Percentiles rank a stretch among this genome's conserved stretches.
Conservation (phyloP, 2,888 invertebrate species). For the Arrhopalites spinosus region DNA sequence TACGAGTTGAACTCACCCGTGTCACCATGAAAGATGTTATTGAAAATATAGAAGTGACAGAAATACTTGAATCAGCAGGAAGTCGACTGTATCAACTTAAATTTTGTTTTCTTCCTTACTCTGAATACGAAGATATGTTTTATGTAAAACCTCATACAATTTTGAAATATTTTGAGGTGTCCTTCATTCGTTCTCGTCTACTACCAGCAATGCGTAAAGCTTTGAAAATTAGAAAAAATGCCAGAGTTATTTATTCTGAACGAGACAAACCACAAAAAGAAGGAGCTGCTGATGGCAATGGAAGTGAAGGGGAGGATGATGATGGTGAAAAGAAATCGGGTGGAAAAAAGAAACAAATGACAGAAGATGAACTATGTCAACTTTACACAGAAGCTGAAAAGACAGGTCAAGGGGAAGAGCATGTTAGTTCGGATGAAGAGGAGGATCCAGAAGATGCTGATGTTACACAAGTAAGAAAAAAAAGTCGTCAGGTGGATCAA, state of each 20-base stretch:
- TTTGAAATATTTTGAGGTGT: conserved; percentile 74
- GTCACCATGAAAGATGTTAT: conserved; percentile 81
- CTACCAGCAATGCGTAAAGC: conserved; percentile 68
- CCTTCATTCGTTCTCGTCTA: conserved; percentile 69
- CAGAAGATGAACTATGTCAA: conserved; percentile 33
- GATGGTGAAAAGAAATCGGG: conserved; percentile 40
- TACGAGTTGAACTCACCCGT: conserved; percentile 74
- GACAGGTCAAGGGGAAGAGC: conserved; percentile 58
- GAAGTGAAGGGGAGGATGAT: conserved; percentile 52
- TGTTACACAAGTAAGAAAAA: conserved; percentile 60
- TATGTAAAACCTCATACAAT: conserved; percentile 72
- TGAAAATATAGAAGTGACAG: conserved; percentile 70
- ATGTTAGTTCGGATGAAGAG: conserved; percentile 72
- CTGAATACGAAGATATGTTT: conserved; percentile 75
- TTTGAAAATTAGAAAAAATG: conserved; percentile 65
- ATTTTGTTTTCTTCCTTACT: conserved; percentile 75
- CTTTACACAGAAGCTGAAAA: conserved; percentile 35
- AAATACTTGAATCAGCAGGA: conserved; percentile 63
- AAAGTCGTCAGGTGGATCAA: conserved; percentile 64
- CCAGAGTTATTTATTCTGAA: conserved; percentile 59
- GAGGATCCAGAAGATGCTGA: conserved; percentile 61
- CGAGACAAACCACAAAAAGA: not conserved
- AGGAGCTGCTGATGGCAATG: conserved; percentile 27
- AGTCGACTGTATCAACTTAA: conserved; percentile 69
- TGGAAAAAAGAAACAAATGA: conserved; percentile 32